phyloP scores from a whole-genome alignment of 1,140 invertebrate genomes.

The Meloidogyne exigua region DNA sequence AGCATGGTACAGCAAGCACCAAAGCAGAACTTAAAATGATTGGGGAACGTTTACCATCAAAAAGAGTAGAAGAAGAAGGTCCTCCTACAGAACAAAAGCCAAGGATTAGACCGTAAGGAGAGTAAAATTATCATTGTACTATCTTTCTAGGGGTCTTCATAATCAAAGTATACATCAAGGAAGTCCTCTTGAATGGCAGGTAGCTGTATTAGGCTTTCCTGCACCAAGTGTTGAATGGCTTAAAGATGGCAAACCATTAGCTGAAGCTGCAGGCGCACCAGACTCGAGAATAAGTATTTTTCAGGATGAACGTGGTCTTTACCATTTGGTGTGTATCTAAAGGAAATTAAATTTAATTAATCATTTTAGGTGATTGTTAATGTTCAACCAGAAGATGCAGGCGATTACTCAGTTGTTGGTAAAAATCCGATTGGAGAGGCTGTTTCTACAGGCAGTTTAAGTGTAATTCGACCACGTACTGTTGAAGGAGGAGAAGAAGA shows the following conservation, averaged over 20 bases:
- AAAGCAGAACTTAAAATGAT: constrained; percentile 59
- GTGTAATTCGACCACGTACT: constrained; percentile 53
- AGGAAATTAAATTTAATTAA: neutral
- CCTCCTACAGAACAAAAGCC: constrained; percentile 60
- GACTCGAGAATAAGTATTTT: constrained; percentile 60
- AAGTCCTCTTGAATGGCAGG: constrained; percentile 42
- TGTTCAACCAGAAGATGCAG: constrained; percentile 57
- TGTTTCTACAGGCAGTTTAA: constrained; percentile 53
- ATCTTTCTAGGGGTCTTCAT: constrained; percentile 48
- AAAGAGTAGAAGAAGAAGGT: constrained; percentile 27
- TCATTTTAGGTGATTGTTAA: constrained; percentile 37
- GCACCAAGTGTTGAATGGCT: constrained; percentile 62
- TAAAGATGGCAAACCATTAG: constrained; percentile 59
- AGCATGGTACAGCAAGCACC: constrained; percentile 59
- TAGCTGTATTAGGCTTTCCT: constrained; percentile 53
- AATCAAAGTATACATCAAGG: constrained; percentile 60
- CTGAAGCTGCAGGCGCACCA: constrained; percentile 44
- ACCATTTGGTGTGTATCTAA: constrained; percentile 51
- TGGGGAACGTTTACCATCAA: constrained; percentile 40
- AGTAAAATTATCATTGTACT: neutral
- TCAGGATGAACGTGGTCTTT: constrained; percentile 61
- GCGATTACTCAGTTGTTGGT: constrained; percentile 57
- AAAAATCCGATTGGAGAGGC: constrained; percentile 60
- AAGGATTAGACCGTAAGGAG: constrained; percentile 47
- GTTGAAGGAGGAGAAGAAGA: constrained; percentile 40